phyloP scores from a whole-genome alignment of 2,888 invertebrate genomes.

The Nesidiocoris tenuis region DNA sequence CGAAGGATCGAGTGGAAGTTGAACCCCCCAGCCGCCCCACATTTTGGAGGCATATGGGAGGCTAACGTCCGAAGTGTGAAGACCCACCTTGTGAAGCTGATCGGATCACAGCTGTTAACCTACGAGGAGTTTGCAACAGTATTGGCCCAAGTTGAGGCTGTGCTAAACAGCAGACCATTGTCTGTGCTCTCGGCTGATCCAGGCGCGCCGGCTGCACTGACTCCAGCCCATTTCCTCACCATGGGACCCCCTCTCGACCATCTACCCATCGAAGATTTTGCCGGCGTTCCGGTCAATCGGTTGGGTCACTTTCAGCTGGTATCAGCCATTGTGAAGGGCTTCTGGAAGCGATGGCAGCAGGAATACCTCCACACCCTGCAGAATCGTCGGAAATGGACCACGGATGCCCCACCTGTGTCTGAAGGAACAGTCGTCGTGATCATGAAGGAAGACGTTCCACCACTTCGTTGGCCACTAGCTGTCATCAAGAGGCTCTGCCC shows the following conservation, averaged over 20 bases:
- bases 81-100: neutral
- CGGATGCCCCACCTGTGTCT: neutral
- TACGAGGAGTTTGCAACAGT: constrained; percentile 1
- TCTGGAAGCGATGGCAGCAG: neutral
- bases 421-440: neutral
- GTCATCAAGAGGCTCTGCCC: no score
- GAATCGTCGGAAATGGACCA: neutral
- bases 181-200: neutral
- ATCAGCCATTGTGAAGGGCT: neutral
- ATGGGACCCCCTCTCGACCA: constrained; percentile 1
- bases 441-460: constrained; percentile 1
- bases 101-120: neutral
- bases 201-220: neutral
- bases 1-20: neutral
- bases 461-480: neutral
- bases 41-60: constrained; percentile 10
- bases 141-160: constrained; percentile 4
- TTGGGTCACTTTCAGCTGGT: no score
- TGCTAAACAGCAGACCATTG: neutral
- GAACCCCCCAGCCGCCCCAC: no score
- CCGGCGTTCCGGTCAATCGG: neutral
- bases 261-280: neutral
- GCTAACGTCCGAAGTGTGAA: neutral
- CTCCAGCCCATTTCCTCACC: constrained; percentile 11
- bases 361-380: neutral